These are phyloP conservation scores for Drosophila serrata DNA, from an alignment of 1,140 invertebrate genomes.

Conservation along the genomic window DNA sequence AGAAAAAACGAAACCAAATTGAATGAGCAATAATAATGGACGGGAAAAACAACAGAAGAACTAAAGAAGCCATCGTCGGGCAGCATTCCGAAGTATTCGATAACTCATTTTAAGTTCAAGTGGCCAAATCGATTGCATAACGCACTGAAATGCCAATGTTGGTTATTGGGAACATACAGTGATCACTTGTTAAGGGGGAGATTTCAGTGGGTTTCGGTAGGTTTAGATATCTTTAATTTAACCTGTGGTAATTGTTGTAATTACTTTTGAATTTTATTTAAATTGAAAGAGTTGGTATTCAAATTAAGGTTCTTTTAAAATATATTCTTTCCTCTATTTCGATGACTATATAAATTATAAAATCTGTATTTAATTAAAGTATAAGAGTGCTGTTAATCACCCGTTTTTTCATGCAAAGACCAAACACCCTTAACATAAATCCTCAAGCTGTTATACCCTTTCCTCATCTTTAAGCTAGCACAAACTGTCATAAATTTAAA, in stretches of 20 bases:
- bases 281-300: too few relatives aligned
- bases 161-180: constrained; percentile 19
- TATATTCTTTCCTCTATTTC: neutral
- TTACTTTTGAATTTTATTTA: too few relatives aligned
- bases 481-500: too few relatives aligned
- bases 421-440: too few relatives aligned
- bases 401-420: too few relatives aligned
- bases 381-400: too few relatives aligned
- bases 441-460: too few relatives aligned
- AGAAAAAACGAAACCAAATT: constrained; percentile 6
- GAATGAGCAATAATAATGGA: constrained; percentile 27
- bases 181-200: neutral
- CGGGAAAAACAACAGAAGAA: constrained; percentile 2
- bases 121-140: constrained; percentile 51
- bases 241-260: too few relatives aligned
- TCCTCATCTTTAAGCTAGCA: too few relatives aligned
- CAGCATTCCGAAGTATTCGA: constrained; percentile 37
- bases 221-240: neutral
- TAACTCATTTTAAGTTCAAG: constrained; percentile 48
- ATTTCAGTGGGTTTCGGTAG: neutral
- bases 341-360: too few relatives aligned
- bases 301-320: too few relatives aligned
- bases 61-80: constrained; percentile 33
- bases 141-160: constrained; percentile 6
- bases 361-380: too few relatives aligned